A percentile compares a stretch with the other conserved stretches of the same genome.
These are phyloP conservation scores for Calidris pygmaea DNA, from an alignment of 2,113 vertebrate genomes.

Conservation along the genomic window DNA sequence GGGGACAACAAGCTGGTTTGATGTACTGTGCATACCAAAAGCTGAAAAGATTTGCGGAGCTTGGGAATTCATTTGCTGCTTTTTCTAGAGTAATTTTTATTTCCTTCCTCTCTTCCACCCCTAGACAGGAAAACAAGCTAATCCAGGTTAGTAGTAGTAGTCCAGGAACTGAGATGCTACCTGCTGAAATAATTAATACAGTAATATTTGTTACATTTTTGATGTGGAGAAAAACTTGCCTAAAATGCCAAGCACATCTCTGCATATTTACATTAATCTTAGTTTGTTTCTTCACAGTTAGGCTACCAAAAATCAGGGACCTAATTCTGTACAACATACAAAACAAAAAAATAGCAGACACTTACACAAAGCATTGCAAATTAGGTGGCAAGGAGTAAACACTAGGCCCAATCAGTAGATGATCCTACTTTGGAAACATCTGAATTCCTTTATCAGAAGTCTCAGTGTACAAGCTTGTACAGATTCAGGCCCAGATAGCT, in stretches of 20 bases:
- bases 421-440: neutral
- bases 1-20: neutral
- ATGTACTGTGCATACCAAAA: neutral
- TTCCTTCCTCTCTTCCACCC: neutral
- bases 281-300: neutral
- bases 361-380: rapidly evolving
- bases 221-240: neutral
- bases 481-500: neutral
- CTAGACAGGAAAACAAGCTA: neutral
- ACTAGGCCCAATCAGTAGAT: neutral
- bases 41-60: neutral
- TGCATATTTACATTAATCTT: neutral
- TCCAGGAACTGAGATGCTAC: neutral
- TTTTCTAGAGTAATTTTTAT: neutral
- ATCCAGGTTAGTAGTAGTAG: neutral
- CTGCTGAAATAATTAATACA: neutral
- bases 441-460: neutral
- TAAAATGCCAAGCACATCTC: neutral
- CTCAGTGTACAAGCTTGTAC: neutral
- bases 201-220: neutral
- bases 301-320: neutral
- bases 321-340: neutral
- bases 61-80: neutral
- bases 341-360: neutral
- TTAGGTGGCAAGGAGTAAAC: neutral